Evolutionary conservation across 2,797 vertebrate genomes (phyloP).

Genomic region (Masticophis lateralis): DNA sequence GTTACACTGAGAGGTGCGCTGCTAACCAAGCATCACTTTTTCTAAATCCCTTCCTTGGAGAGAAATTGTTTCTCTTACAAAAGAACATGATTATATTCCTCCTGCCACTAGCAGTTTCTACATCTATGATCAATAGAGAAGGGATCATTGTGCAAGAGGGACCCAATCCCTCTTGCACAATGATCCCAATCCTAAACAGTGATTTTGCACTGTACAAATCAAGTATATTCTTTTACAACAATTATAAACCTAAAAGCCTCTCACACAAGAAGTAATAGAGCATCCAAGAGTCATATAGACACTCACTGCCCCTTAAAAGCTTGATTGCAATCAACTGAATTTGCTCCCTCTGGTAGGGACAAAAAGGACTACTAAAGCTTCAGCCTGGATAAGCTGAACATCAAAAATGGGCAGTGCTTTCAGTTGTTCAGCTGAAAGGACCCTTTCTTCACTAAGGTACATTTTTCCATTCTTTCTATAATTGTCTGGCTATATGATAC

Average conservation of each 20-base stretch:
- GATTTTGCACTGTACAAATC: not conserved
- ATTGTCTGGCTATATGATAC: not conserved
- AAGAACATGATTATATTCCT: not conserved
- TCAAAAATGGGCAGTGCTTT: not conserved
- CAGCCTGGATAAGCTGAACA: not conserved
- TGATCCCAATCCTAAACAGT: not conserved
- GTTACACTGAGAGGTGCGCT: not conserved
- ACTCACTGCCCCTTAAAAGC: not conserved
- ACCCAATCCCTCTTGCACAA: not conserved
- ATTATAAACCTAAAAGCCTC: not conserved
- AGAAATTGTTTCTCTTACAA: not conserved
- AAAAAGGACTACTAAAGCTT: not conserved
- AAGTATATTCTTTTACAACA: not conserved
- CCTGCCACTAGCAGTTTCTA: not conserved
- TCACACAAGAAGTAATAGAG: not conserved
- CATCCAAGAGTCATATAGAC: not conserved
- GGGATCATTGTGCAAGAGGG: not conserved
- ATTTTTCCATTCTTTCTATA: not conserved
- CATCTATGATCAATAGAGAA: not conserved
- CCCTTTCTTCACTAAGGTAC: not conserved
- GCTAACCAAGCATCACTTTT: not conserved
- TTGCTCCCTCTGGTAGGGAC: not conserved
- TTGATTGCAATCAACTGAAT: not conserved
- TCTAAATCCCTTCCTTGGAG: not conserved
- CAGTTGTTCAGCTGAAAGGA: not conserved